Percentiles rank a stretch among this genome's conserved stretches.
Evolutionary conservation across 1,140 invertebrate species (phyloP).

Genomic region (Brachionus sp.): DNA sequence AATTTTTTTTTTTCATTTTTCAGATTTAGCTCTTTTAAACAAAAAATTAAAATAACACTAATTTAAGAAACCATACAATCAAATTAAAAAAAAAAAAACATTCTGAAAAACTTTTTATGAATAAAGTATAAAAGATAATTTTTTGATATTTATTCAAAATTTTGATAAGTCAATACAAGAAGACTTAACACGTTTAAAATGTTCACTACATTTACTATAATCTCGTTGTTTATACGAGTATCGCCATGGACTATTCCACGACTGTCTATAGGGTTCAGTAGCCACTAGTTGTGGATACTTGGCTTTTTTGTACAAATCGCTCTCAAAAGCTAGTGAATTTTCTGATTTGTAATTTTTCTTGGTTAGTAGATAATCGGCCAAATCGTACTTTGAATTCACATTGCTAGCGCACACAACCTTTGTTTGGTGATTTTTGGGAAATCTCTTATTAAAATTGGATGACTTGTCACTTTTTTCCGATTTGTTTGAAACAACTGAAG

Average conservation of each 20-base stretch:
- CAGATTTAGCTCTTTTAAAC: no score
- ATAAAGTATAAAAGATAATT: no score
- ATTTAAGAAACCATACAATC: no score
- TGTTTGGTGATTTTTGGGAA: background rate
- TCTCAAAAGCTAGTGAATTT: constrained; percentile 34
- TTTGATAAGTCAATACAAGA: constrained; percentile 31
- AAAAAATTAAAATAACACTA: no score
- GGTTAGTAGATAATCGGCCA: background rate
- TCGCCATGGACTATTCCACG: constrained; percentile 9
- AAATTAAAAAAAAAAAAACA: background rate
- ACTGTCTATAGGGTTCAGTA: background rate
- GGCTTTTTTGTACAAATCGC: background rate
- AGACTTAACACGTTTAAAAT: constrained; percentile 34
- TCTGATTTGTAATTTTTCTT: constrained; percentile 1
- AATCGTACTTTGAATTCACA: background rate
- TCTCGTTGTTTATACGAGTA: constrained; percentile 36
- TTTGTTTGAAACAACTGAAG: background rate
- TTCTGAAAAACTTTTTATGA: no score
- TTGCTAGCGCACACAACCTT: background rate
- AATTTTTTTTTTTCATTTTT: no score
- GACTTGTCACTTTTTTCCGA: background rate
- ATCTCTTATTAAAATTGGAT: background rate
- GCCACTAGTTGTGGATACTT: constrained; percentile 8
- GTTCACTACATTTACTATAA: constrained; percentile 19
- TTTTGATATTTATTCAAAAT: background rate